Percentiles rank a stretch among this genome's conserved stretches.
Evolutionary conservation across 2,113 vertebrate species (phyloP).

Genomic region (Indicator indicator): DNA sequence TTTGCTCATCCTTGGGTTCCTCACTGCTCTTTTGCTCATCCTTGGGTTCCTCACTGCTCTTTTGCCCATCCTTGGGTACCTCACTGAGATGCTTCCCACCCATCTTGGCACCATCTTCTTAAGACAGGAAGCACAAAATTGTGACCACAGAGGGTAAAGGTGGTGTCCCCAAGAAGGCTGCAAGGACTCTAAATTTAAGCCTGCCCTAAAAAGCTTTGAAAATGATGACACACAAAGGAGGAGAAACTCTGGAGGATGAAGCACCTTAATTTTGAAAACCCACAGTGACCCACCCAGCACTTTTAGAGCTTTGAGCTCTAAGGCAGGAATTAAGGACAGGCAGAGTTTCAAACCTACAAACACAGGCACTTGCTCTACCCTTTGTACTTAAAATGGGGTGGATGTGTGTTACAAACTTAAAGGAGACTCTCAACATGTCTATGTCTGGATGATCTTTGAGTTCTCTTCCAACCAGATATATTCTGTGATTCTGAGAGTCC

Average conservation of each 20-base stretch:
- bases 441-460: background rate
- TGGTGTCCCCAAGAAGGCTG: slow-evolving; percentile 44
- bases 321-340: slow-evolving; percentile 62
- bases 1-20: background rate
- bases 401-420: background rate
- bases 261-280: slow-evolving; percentile 70
- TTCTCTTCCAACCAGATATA: too few species aligned
- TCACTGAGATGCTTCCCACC: background rate
- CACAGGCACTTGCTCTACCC: slow-evolving; percentile 12
- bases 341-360: slow-evolving; percentile 31
- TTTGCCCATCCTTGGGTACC: background rate
- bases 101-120: background rate
- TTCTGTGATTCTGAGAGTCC: too few species aligned
- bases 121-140: slow-evolving; percentile 39
- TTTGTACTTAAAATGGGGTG: background rate
- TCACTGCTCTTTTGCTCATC: background rate
- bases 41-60: background rate
- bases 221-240: slow-evolving; percentile 65
- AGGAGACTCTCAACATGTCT: background rate
- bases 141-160: slow-evolving; percentile 35
- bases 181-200: slow-evolving; percentile 58
- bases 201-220: slow-evolving; percentile 61
- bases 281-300: slow-evolving; percentile 58
- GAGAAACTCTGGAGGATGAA: slow-evolving; percentile 47
- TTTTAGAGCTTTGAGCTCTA: slow-evolving; percentile 58